Base-by-base conservation (phyloP, 2,113 vertebrate species). In the Gymnogyps californianus region DNA sequence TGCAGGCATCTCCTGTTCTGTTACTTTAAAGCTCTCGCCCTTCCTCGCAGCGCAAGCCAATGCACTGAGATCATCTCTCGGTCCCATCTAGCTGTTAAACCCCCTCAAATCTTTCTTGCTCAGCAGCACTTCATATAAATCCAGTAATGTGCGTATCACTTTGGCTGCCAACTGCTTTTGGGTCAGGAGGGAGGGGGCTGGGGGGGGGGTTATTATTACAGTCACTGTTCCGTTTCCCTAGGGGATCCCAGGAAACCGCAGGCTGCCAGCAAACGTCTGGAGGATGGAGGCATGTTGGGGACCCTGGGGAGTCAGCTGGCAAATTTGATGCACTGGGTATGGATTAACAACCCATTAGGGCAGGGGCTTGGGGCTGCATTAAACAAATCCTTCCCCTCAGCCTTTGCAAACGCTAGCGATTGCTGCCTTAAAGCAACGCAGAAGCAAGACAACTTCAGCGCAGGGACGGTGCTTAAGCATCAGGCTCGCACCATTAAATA, bases 51-150 rank as follows among this genome's bases (percentile, higher is more conserved):
- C 82, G 59, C 93, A 90, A 97, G 96, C 97, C 97, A 51, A 96
- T 92, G 96, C 80, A 92, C 97, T 98, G 97, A 97, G 96, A 94
- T 97, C 97, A 97, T 97, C 97, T 66, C 95, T 92, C 29, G 6
- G 93, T 96, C 96, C 89, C 83, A 91, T 95, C 82, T 92, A 95
- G 95, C 96, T 93, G 97, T 79, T 97, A 97, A 97, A 96, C 92
- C 96, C 91, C 90, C 95, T 97, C 96, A 96, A 97, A 97, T 96
- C 96, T 95, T 93, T 94, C 97, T 96, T 90, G 82, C 93, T 97
- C 96, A 96, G 96, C 97, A 95, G 97, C 97, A 97, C 97, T 97
- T 97, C 96, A 95, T 96, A 96, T 97, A 97, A 97, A 97, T 96
- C 96, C 96, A 75, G 11, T 97, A 97, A 97, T 96, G 96, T 83